phyloP scores from a whole-genome alignment of 35 echinoderm and acorn worm species.

The Apostichopus parvimensis region DNA sequence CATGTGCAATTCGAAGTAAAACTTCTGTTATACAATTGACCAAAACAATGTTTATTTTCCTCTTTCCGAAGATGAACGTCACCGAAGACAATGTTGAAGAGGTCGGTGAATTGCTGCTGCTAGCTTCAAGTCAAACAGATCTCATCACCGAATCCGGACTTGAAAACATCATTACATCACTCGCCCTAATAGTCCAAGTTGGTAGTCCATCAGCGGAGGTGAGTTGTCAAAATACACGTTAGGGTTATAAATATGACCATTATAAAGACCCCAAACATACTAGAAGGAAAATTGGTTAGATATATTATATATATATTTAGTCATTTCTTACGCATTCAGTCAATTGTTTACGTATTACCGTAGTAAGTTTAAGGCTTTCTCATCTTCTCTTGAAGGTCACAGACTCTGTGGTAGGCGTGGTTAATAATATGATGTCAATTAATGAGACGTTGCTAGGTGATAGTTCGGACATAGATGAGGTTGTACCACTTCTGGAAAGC shows the following conservation, averaged over 20 bases:
- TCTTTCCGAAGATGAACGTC: neutral
- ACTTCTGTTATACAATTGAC: neutral
- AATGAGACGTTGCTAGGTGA: too few species aligned
- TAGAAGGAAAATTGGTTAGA: neutral
- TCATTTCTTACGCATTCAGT: too few species aligned
- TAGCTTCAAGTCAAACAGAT: conserved; percentile 16
- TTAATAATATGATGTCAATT: conserved; percentile 8
- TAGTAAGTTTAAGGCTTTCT: too few species aligned
- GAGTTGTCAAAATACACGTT: neutral
- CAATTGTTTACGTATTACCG: too few species aligned
- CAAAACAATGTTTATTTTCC: too few species aligned
- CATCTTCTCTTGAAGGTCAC: neutral
- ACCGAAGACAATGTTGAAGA: conserved; percentile 24
- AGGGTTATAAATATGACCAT: too few species aligned
- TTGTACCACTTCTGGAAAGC: too few species aligned
- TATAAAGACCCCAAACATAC: too few species aligned
- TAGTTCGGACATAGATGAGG: too few species aligned
- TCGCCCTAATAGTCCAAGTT: conserved; percentile 2
- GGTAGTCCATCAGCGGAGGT: conserved; percentile 4
- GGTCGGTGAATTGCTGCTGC: neutral
- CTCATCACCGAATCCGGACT: neutral
- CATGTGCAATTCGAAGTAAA: neutral
- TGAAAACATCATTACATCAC: conserved; percentile 1
- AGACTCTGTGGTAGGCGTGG: conserved; percentile 4
- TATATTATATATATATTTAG: neutral